Base-by-base conservation (phyloP, 2,113 vertebrate species). In the Leucopsar rothschildi region DNA sequence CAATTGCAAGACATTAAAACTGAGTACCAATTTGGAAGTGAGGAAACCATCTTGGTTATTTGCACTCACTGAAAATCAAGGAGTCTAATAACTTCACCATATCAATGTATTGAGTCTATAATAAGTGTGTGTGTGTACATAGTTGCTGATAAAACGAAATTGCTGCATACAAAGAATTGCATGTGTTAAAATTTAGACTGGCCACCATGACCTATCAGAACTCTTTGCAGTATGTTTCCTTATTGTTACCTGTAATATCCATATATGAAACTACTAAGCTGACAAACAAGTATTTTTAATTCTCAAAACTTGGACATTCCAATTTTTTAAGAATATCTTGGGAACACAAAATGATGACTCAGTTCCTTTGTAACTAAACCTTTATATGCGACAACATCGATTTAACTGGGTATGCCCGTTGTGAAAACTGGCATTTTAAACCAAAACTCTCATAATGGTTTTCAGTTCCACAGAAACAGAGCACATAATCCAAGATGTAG, bases 301-400 rank as follows among this genome's bases (percentile, higher is more conserved):
- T 76, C 35, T 87, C 72, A 77, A 72, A n/a, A 22, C 24, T 5
- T 33, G 76, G 59, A 65, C 17, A 78, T 78, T 78, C 15, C 20
- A 47, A 29, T 68, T 96, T 95, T 71, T 53, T 69, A 93, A 75
- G 44, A 92, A 60, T 47, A 72, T 13, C 16, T 80, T 79, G 33
- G 35, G 39, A 66, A 29, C 4, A 5, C 1, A 23, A 47, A 86
- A 56, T 68, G 9, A 35, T 72, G 11, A 25, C 15, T 56, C 44
- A 53, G 19, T 72, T 93, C 15, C 25, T 90, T 92, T 44, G 50
- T 44, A 53, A 92, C 9, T 57, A 68, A 72, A 53, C 7, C n/a
- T 33, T 27, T 66, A 20, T 52, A 28, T 14, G 8, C 4, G 4
- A 21, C 9, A 78, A 13, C 9, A 66, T 8, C n/a, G 23, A 53